Conservation (phyloP, 2,113 vertebrate species). For the Raja brachyura region DNA sequence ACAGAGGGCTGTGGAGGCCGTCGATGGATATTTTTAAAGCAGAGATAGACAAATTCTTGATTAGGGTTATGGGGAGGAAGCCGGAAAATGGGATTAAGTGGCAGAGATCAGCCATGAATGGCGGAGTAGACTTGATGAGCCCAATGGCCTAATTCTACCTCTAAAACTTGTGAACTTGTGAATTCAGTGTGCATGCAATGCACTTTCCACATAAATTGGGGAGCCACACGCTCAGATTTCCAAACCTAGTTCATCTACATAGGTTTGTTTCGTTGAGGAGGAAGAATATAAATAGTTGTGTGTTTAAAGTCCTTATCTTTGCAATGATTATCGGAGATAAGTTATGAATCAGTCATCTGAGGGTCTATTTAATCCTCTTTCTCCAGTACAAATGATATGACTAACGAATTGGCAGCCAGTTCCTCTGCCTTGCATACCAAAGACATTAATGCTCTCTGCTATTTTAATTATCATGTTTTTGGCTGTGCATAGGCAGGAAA, state of each 20-base stretch:
- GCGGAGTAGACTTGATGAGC: no score
- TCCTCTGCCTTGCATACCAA: background rate
- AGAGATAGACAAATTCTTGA: no score
- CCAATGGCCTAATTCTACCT: no score
- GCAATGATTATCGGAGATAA: background rate
- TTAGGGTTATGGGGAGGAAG: no score
- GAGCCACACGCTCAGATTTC: background rate
- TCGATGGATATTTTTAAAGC: no score
- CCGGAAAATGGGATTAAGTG: no score
- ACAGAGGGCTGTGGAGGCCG: no score
- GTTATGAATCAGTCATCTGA: background rate
- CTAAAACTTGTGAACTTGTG: background rate
- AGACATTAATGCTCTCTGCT: background rate
- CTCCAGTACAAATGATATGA: background rate
- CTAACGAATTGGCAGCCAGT: background rate
- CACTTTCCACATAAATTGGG: background rate
- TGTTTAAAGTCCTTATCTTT: background rate
- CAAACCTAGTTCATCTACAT: background rate
- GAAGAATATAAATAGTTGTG: background rate
- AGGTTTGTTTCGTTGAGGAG: background rate
- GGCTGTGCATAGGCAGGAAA: background rate
- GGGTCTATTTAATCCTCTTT: background rate
- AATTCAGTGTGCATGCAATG: background rate
- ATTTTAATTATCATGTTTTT: background rate
- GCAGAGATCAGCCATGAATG: no score